These are phyloP conservation scores for Oncorhynchus masou DNA, from an alignment of 2,113 vertebrate genomes.

Conservation along the genomic window DNA sequence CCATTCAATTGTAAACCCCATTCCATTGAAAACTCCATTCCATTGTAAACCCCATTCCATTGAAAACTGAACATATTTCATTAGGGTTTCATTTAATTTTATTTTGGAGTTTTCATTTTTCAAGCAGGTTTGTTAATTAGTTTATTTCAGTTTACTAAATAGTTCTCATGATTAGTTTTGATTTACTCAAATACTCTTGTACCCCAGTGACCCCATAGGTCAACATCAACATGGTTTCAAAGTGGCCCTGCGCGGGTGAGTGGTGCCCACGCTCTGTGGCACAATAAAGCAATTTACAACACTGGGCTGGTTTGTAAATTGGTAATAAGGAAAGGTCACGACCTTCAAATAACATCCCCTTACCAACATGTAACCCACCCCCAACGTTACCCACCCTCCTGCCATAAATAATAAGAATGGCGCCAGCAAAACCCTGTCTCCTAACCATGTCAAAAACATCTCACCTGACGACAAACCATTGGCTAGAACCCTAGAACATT, in stretches of 20 bases:
- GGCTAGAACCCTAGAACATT: background rate
- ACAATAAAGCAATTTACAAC: conserved; percentile 40
- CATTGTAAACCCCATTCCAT: too few species aligned
- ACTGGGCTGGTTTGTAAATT: conserved; percentile 33
- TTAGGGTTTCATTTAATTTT: too few species aligned
- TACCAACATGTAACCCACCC: background rate
- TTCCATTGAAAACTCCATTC: too few species aligned
- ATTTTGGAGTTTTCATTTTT: too few species aligned
- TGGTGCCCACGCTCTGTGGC: conserved; percentile 15
- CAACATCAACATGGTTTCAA: conserved; percentile 51
- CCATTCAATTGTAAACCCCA: too few species aligned
- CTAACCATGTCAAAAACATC: conserved; percentile 30
- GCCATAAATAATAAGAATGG: conserved; percentile 24
- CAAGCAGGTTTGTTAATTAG: too few species aligned
- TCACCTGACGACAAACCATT: conserved; percentile 33
- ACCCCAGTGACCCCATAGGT: conserved; percentile 45
- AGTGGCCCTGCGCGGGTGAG: conserved; percentile 25
- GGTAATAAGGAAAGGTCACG: conserved; percentile 33
- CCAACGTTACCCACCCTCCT: background rate
- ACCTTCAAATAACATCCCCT: conserved; percentile 35
- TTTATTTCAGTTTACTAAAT: too few species aligned
- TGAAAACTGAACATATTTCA: too few species aligned
- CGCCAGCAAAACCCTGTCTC: conserved; percentile 7
- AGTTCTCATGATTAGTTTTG: too few species aligned
- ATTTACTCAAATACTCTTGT: too few species aligned